These are phyloP conservation scores for Porites lobata DNA, from an alignment of 92 coral and sea anemone species.

Conservation along the genomic window DNA sequence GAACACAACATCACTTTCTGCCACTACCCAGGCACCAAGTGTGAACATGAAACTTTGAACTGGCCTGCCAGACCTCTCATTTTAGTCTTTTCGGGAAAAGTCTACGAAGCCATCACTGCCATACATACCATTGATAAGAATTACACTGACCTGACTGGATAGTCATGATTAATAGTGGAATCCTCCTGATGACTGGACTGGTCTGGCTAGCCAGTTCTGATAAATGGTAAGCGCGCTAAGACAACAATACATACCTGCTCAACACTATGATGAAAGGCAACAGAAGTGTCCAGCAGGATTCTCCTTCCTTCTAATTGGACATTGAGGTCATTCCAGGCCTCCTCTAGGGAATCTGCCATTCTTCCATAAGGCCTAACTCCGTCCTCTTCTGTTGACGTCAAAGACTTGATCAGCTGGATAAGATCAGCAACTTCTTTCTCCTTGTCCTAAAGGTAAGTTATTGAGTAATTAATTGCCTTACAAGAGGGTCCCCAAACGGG, in stretches of 20 bases:
- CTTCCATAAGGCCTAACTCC: conserved; percentile 49
- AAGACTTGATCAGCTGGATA: conserved; percentile 62
- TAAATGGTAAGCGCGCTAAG: not conserved
- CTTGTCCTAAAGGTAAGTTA: conserved; percentile 54
- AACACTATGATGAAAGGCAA: conserved; percentile 96
- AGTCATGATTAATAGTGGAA: too few relatives aligned
- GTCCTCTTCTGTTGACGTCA: conserved; percentile 31
- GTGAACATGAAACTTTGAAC: too few relatives aligned
- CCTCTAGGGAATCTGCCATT: conserved; percentile 96
- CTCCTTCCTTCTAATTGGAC: conserved; percentile 93
- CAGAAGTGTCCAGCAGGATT: conserved; percentile 93
- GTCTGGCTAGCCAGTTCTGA: too few relatives aligned
- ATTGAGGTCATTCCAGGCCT: conserved; percentile 98
- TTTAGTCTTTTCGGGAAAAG: too few relatives aligned
- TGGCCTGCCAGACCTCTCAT: too few relatives aligned
- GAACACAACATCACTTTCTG: too few relatives aligned
- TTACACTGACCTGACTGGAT: too few relatives aligned
- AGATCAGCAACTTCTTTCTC: conserved; percentile 81
- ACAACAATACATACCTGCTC: conserved; percentile 76
- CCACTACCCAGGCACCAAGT: too few relatives aligned
- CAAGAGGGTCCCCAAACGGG: too few relatives aligned
- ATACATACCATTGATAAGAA: too few relatives aligned
- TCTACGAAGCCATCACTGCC: too few relatives aligned
- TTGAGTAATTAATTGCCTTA: not conserved
- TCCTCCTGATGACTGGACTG: too few relatives aligned